These are phyloP conservation scores for Palythoa caribaeorum DNA, from an alignment of 92 coral and sea anemone species.

Conservation along the genomic window DNA sequence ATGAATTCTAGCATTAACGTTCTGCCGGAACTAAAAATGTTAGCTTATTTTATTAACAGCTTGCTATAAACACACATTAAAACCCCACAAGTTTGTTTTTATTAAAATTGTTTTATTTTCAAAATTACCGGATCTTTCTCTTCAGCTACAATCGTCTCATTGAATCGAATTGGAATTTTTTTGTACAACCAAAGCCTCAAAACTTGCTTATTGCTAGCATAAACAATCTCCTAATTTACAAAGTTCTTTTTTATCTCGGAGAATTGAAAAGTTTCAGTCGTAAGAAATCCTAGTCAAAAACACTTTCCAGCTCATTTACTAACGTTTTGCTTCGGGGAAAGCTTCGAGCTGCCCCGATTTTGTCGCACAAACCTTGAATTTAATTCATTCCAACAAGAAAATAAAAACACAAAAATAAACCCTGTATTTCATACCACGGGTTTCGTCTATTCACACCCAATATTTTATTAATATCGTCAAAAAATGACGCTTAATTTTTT, in stretches of 20 bases:
- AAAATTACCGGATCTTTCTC: constrained; percentile 76
- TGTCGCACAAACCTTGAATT: constrained; percentile 60
- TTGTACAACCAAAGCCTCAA: constrained; percentile 41
- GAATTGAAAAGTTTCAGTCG: constrained; percentile 39
- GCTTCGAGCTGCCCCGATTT: constrained; percentile 54
- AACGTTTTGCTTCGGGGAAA: constrained; percentile 35
- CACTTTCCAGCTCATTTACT: constrained; percentile 44
- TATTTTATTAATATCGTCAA: constrained; percentile 41
- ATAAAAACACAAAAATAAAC: constrained; percentile 48
- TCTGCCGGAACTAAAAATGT: constrained; percentile 1
- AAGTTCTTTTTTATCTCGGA: constrained; percentile 45
- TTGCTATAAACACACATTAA: constrained; percentile 38
- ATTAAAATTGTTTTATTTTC: constrained; percentile 82
- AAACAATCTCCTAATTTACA: constrained; percentile 53
- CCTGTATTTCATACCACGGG: constrained; percentile 66
- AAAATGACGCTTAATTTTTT: not conserved
- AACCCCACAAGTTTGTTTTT: constrained; percentile 32
- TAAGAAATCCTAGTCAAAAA: constrained; percentile 86
- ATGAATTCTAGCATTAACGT: not conserved
- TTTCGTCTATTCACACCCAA: constrained; percentile 55
- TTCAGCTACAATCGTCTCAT: constrained; percentile 74
- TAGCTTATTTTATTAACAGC: constrained; percentile 21
- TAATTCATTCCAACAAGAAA: constrained; percentile 54
- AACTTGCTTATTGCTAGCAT: constrained; percentile 19
- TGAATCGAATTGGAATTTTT: constrained; percentile 44